phyloP scores from a whole-genome alignment of 2,113 vertebrate genomes.

The Balaeniceps rex region DNA sequence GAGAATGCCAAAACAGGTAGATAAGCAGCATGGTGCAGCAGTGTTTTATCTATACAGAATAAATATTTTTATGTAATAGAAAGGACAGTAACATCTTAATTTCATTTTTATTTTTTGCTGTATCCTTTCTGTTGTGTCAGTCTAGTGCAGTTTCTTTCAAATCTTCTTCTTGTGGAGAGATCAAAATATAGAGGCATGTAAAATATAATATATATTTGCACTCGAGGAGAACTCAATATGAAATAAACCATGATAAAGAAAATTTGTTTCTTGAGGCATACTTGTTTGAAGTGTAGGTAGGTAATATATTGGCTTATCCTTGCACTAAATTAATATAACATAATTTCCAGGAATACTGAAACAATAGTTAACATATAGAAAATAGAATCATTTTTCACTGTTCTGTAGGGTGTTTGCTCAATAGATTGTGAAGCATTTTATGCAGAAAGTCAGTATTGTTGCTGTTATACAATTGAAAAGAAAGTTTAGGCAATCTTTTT shows the following conservation, averaged over 20 bases:
- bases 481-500: not conserved
- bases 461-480: not conserved
- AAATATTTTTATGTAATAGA: not conserved
- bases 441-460: not conserved
- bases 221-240: not conserved
- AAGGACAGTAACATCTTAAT: not conserved
- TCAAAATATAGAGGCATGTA: not conserved
- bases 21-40: not conserved
- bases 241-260: not conserved
- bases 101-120: not conserved
- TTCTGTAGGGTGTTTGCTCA: not conserved
- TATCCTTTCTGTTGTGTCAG: not conserved
- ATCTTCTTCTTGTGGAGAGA: not conserved
- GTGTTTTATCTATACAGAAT: not conserved
- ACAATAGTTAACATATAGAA: not conserved
- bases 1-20: not conserved
- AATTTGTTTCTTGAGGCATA: not conserved
- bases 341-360: not conserved
- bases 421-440: not conserved
- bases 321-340: not conserved
- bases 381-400: not conserved
- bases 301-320: not conserved
- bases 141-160: not conserved
- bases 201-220: not conserved
- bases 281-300: not conserved